Conservation (phyloP, 2,113 vertebrate species). For the Actenoides hombroni region DNA sequence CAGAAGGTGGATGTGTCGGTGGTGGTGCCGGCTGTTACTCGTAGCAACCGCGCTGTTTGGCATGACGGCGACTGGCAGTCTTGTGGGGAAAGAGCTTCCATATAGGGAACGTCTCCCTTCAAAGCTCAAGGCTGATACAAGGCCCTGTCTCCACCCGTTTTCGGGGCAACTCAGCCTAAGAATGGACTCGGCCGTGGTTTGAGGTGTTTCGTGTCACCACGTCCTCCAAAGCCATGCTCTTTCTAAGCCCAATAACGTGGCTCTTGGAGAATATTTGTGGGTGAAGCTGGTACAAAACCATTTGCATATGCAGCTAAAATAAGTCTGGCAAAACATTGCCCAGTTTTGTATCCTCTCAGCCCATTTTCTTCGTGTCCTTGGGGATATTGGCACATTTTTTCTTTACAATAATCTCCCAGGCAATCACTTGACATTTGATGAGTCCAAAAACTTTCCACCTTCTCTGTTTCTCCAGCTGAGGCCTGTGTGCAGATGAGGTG, state of each 20-base stretch:
- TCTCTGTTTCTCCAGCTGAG: neutral
- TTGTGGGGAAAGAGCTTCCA: neutral
- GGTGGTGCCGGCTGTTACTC: neutral
- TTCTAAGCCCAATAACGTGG: neutral
- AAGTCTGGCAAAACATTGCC: neutral
- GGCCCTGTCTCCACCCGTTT: neutral
- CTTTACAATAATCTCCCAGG: neutral
- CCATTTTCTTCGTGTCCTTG: neutral
- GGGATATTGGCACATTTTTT: neutral
- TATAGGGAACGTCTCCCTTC: neutral
- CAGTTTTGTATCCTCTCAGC: neutral
- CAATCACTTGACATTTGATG: neutral
- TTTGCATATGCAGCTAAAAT: neutral
- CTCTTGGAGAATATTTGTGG: neutral
- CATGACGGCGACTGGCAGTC: neutral
- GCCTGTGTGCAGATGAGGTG: neutral
- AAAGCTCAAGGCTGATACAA: neutral
- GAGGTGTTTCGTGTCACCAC: neutral
- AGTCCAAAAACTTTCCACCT: neutral
- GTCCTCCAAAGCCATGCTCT: neutral
- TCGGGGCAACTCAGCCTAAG: neutral
- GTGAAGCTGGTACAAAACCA: neutral
- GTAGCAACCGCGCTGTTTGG: fast-evolving
- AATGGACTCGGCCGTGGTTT: neutral
- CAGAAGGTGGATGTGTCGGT: neutral